Evolutionary conservation across 2,113 vertebrate genomes (phyloP), one percentile per base, ranked within the genome.

Genomic region (Oryzias melastigma): DNA sequence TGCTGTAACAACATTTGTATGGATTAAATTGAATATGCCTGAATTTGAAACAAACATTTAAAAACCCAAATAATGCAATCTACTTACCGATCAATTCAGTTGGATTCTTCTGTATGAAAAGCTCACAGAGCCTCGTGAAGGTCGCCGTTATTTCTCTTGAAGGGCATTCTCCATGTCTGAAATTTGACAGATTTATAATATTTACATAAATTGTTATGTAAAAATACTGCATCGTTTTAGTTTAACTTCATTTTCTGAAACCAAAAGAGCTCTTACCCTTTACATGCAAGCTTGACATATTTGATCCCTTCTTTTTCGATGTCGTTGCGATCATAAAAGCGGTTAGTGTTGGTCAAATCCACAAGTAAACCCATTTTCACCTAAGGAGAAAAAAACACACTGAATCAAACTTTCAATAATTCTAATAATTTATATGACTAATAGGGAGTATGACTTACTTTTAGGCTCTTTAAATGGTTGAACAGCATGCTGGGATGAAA

Each of bases 361-460:
- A 99, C 85, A 65, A 99, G 91, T 75, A 99, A 90, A 71, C 96
- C 93, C 97, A 99, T 98, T 89, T 97, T 98, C 64, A 99, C 96
- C 97, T 98, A 67, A n/a, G 27, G 13, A 77, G 4, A 61, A 61
- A 57, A 70, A 2, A 3, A 29, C 14, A 58, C 0, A 1, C 5
- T 20, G 16, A 35, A 17, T 4, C 14, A 18, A 5, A 12, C 4
- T 14, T 35, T 56, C 18, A 4, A 4, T 1, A 41, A 7, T 7
- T 24, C 17, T 7, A 5, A 12, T 7, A 45, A 5, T n/a, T 27
- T 20, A 1, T 6, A 57, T 1, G 4, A 8, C 18, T 8, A 35
- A 22, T 1, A 3, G 35, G 5, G 3, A 10, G 6, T 13, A 19
- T 44, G 4, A 79, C 85, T 91, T 94, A 98, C 96, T 91, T 99